These are phyloP conservation scores for Burhinus oedicnemus DNA, from an alignment of 2,113 vertebrate species.

Conservation along the genomic window DNA sequence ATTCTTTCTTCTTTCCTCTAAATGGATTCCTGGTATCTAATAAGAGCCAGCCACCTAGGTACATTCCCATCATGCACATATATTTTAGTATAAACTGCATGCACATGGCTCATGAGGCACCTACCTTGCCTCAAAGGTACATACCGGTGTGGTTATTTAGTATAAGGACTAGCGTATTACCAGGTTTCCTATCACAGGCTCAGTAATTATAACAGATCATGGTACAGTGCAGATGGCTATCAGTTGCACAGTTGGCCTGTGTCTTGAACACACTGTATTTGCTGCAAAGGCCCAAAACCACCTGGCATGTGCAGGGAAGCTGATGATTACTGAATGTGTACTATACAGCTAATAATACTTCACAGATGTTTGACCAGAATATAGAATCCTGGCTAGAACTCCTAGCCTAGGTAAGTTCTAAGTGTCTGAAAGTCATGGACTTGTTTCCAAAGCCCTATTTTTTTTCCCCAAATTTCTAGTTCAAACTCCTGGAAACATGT, in stretches of 20 bases:
- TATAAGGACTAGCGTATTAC: not conserved
- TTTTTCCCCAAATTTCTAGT: fast-evolving
- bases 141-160: fast-evolving
- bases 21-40: not conserved
- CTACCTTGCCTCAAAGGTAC: not conserved
- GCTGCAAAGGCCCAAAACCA: not conserved
- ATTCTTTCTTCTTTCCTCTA: not conserved
- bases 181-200: not conserved
- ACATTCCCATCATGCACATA: not conserved
- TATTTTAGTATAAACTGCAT: not conserved
- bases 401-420: not conserved
- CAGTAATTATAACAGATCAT: not conserved
- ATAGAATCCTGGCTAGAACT: not conserved
- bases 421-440: not conserved
- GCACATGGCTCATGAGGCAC: not conserved
- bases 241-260: not conserved
- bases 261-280: not conserved
- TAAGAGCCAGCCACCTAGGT: not conserved
- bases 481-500: not conserved
- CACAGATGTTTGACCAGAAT: not conserved
- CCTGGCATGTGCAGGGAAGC: not conserved
- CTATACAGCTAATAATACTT: not conserved
- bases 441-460: not conserved
- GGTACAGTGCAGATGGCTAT: not conserved
- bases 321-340: fast-evolving